Base-by-base conservation (phyloP, 2,888 invertebrate species). In the Callyntrura guangdongensis region DNA sequence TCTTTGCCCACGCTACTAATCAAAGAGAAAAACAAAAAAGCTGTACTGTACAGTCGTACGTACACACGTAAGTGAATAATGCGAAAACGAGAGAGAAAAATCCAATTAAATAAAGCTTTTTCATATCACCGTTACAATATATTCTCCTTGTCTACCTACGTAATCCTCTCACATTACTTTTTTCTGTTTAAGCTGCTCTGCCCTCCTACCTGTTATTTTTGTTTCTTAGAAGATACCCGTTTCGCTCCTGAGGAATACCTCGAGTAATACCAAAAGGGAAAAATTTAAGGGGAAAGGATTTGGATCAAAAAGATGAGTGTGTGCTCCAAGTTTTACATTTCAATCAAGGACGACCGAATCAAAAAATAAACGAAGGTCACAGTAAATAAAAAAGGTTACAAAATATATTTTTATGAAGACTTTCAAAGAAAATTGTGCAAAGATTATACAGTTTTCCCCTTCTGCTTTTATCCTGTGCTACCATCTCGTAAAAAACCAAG, bases 81-180 rank as follows among this genome's bases (percentile, higher is more conserved):
- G 49, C 59, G 45, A 59, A 47, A 27, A 47, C n/a, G 25, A 86
- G 61, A 25, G 69, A 36, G 36, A 53, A 84, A n/a, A 86, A 79
- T 86, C 77, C 77, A 86, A 86, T 77, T 77, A 77, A 59, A 74
- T 17, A 61, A 79, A 77, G 61, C 86, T 20, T 9, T 61, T n/a
- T 6, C 8, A 20, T 61, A 61, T 22, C n/a, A 8, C 45, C 20
- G n/a, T n/a, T 72, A 45, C 72, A 72, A 22, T 1, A 45, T 72
- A 8, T n/a, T n/a, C 36, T 72, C 12, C 45, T n/a, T 72, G 4
- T 69, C n/a, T 53, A 59, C 59, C 59, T 59, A 59, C 59, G 17
- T 59, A 59, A 22, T 64, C 61, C 67, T 27, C 27, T 67, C 27
- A 27, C 67, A 8, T 67, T 67, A 0, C n/a, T n/a, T 17, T n/a